These are phyloP conservation scores for Sinosuthora webbiana DNA, from an alignment of 2,113 vertebrate genomes.

Conservation along the genomic window DNA sequence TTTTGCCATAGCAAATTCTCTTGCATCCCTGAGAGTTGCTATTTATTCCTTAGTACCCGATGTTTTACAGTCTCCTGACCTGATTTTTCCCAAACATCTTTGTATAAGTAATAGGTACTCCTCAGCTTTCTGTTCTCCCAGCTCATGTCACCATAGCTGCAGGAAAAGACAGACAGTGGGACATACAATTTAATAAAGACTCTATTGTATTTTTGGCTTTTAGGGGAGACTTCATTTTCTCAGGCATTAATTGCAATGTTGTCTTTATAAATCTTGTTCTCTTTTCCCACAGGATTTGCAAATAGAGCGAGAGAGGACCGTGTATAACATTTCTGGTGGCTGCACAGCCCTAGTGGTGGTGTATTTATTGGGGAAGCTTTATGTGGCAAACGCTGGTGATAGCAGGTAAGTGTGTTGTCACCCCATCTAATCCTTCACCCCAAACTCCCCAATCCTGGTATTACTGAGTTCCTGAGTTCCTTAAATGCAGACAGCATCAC, in stretches of 20 bases:
- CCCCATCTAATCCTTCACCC: not conserved
- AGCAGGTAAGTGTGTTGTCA: conserved; percentile 78
- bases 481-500: not conserved
- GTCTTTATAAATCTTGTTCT: not conserved
- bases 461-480: not conserved
- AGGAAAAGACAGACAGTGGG: not conserved
- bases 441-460: not conserved
- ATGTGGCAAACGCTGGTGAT: conserved; percentile 93
- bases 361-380: conserved; percentile 91
- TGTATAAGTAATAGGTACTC: not conserved
- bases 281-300: conserved; percentile 83
- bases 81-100: not conserved
- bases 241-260: not conserved
- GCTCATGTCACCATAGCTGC: not conserved
- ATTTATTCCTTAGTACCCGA: not conserved
- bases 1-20: not conserved
- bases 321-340: conserved; percentile 88
- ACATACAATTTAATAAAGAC: not conserved
- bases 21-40: not conserved
- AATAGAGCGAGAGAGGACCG: conserved; percentile 86
- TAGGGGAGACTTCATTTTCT: not conserved
- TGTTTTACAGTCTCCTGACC: not conserved
- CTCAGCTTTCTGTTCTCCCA: not conserved
- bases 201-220: not conserved
- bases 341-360: conserved; percentile 91